Evolutionary conservation across 1,140 invertebrate species (phyloP).

Genomic region (Monochamus saltuarius): DNA sequence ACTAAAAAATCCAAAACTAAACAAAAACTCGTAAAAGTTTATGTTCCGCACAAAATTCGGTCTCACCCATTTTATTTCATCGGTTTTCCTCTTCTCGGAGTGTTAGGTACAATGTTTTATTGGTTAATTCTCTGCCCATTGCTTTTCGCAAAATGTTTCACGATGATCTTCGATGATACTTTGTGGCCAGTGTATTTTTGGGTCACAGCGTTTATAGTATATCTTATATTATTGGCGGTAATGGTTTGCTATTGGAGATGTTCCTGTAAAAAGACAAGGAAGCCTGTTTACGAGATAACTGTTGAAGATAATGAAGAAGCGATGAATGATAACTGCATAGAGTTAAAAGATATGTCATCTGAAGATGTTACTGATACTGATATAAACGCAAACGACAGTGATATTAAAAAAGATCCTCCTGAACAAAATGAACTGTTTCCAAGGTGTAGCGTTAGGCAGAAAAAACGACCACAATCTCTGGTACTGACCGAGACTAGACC

Average conservation of each 20-base stretch:
- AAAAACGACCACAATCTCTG: neutral
- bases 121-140: constrained; percentile 52
- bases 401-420: constrained; percentile 9
- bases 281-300: neutral
- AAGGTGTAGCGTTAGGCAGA: neutral
- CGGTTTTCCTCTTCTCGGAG: constrained; percentile 31
- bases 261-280: constrained; percentile 6
- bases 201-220: constrained; percentile 45
- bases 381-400: neutral
- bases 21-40: constrained; percentile 1
- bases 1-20: too few species aligned
- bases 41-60: constrained; percentile 26
- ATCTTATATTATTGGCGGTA: constrained; percentile 43
- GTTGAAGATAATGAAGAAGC: neutral
- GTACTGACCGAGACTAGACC: constrained; percentile 1
- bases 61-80: constrained; percentile 38
- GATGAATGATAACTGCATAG: too few species aligned
- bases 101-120: constrained; percentile 48
- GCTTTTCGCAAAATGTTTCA: constrained; percentile 25
- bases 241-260: constrained; percentile 42
- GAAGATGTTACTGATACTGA: neutral
- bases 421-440: neutral
- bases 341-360: too few species aligned
- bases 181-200: constrained; percentile 43
- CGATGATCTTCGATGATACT: neutral